phyloP scores from a whole-genome alignment of 2,888 invertebrate genomes.

The Monochamus alternatus region DNA sequence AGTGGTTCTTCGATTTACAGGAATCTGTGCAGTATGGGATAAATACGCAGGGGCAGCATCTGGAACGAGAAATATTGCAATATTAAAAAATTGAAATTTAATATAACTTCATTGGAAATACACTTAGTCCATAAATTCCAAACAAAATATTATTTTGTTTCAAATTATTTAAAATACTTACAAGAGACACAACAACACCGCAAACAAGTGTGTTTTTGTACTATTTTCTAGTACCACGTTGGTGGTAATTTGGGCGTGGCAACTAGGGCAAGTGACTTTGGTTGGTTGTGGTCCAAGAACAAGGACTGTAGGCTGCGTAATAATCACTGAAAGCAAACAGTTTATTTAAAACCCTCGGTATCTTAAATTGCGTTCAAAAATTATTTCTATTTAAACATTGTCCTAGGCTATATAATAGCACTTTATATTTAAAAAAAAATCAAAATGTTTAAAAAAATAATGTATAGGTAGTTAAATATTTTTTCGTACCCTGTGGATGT shows the following conservation, averaged over 20 bases:
- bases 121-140: too few relatives aligned
- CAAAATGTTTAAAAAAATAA: too few relatives aligned
- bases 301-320: background rate
- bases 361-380: too few relatives aligned
- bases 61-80: slow-evolving; percentile 48
- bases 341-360: too few relatives aligned
- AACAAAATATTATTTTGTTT: too few relatives aligned
- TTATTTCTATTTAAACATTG: too few relatives aligned
- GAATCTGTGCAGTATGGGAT: slow-evolving; percentile 71
- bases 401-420: too few relatives aligned
- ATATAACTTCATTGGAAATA: too few relatives aligned
- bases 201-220: slow-evolving; percentile 71
- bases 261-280: slow-evolving; percentile 69
- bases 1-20: slow-evolving; percentile 69
- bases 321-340: background rate
- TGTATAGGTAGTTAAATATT: too few relatives aligned
- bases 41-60: slow-evolving; percentile 69
- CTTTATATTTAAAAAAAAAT: too few relatives aligned
- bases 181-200: slow-evolving; percentile 59
- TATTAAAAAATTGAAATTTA: too few relatives aligned
- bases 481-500: too few relatives aligned
- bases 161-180: background rate
- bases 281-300: slow-evolving; percentile 63
- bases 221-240: slow-evolving; percentile 66
- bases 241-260: slow-evolving; percentile 68